These are phyloP conservation scores for Lepidonotus clava DNA, from an alignment of 2,888 invertebrate genomes.

Conservation along the genomic window DNA sequence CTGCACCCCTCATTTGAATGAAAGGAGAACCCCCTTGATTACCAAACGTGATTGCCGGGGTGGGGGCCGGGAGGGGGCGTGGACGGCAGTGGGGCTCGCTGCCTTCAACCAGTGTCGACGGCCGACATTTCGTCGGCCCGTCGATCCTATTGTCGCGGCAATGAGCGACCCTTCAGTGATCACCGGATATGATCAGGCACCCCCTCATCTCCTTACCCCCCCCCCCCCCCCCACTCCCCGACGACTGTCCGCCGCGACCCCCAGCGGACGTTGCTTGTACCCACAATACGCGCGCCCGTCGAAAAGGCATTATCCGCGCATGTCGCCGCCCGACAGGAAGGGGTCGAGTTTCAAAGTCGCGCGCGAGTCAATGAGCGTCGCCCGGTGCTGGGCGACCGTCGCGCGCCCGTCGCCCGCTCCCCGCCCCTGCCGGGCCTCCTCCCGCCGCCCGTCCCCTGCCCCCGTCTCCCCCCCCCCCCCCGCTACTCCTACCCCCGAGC, in stretches of 20 bases:
- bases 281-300: constrained; percentile 39
- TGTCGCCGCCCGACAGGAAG: constrained; percentile 26
- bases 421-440: background rate
- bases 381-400: background rate
- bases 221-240: background rate
- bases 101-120: background rate
- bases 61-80: background rate
- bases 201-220: background rate
- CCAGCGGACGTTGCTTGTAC: no score
- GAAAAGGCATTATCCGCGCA: constrained; percentile 45
- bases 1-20: constrained; percentile 42
- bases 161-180: background rate
- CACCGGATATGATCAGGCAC: constrained; percentile 28
- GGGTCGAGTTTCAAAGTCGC: constrained; percentile 46
- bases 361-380: constrained; percentile 34
- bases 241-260: background rate
- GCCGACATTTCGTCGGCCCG: constrained; percentile 14
- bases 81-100: no score
- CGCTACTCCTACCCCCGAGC: background rate
- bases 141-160: constrained; percentile 41
- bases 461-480: background rate
- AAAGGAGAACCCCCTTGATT: constrained; percentile 36
- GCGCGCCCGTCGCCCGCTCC: background rate
- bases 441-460: background rate
- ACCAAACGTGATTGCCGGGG: constrained; percentile 36